Conservation (phyloP, 2,113 vertebrate genomes). For the Eulemur rufifrons region DNA sequence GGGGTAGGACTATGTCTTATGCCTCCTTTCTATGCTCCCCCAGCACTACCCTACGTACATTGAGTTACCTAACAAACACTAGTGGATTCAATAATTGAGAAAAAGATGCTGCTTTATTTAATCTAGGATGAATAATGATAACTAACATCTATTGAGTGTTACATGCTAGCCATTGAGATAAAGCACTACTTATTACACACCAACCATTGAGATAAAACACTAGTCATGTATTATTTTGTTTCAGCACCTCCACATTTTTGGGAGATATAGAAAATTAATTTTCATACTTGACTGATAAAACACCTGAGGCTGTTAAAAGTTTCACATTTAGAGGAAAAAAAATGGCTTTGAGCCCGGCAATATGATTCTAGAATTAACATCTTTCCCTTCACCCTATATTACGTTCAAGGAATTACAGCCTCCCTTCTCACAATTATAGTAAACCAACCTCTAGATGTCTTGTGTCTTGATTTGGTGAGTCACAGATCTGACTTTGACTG, state of each 20-base stretch:
- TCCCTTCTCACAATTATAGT: background rate
- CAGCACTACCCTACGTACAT: background rate
- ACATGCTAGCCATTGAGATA: background rate
- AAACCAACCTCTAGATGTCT: constrained; percentile 78
- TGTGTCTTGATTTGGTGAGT: constrained; percentile 88
- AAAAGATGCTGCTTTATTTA: background rate
- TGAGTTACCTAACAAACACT: background rate
- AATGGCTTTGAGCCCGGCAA: background rate
- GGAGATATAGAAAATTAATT: background rate
- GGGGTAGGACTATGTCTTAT: background rate
- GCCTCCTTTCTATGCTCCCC: background rate
- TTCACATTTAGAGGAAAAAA: background rate
- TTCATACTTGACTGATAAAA: background rate
- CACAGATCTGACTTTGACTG: constrained; percentile 90
- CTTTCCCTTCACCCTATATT: background rate
- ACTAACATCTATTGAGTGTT: background rate
- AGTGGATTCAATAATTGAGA: background rate
- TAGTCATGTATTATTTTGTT: background rate
- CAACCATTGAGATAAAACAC: background rate
- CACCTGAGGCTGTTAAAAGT: background rate
- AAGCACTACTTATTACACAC: background rate
- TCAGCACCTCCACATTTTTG: background rate
- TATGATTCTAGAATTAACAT: background rate
- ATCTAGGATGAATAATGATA: background rate
- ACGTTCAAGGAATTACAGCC: background rate